Percentiles rank a stretch among this genome's conserved stretches.
phyloP scores from a whole-genome alignment of 2,797 vertebrate species.

The Limosa lapponica region DNA sequence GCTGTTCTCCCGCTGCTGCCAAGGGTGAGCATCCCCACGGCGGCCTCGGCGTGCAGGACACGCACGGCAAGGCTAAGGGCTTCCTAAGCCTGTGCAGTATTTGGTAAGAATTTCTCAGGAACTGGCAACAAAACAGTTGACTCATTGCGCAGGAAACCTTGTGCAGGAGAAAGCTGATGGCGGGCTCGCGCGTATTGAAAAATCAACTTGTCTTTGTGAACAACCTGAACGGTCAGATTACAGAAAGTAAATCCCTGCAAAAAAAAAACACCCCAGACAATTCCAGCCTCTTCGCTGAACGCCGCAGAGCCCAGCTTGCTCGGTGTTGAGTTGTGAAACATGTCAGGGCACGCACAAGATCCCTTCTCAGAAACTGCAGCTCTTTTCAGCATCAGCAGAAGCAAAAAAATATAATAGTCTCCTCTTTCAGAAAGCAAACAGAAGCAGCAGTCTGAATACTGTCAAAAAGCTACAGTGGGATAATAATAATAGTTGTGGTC shows the following conservation, averaged over 20 bases:
- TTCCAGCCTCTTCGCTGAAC: not conserved
- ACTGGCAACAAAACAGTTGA: not conserved
- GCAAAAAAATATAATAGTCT: not conserved
- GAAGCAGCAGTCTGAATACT: not conserved
- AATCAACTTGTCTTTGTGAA: not conserved
- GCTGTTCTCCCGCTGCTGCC: not conserved
- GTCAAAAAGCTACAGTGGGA: fast-evolving
- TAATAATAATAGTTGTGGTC: not conserved
- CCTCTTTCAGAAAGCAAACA: not conserved
- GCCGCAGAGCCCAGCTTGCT: not conserved
- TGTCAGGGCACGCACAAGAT: not conserved
- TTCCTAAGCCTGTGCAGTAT: not conserved
- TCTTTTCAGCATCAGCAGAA: not conserved
- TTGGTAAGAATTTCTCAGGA: not conserved
- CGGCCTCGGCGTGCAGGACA: fast-evolving
- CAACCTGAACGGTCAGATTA: not conserved
- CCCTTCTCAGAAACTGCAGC: not conserved
- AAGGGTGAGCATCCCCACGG: not conserved
- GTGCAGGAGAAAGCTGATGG: not conserved
- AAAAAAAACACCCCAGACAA: not conserved
- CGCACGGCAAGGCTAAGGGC: fast-evolving
- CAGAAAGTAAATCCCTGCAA: not conserved
- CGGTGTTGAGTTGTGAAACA: not conserved
- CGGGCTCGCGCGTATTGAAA: fast-evolving
- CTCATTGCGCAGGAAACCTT: not conserved